These are phyloP conservation scores for Lepidurus arcticus DNA, from an alignment of 1,140 invertebrate species.

Conservation along the genomic window DNA sequence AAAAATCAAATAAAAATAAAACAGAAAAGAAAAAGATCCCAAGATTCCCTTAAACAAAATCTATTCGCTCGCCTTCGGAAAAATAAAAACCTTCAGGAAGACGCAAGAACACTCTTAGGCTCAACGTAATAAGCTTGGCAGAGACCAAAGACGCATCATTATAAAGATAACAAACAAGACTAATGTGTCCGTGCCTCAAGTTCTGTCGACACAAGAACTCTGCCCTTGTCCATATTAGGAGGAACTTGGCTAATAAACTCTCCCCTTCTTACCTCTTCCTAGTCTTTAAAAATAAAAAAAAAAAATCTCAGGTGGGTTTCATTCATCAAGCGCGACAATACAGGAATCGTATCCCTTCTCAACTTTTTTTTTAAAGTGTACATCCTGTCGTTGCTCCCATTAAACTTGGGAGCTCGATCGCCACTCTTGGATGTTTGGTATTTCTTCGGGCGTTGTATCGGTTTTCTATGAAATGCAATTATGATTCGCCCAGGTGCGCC, in stretches of 20 bases:
- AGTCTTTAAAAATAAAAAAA: neutral
- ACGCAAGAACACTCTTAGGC: neutral
- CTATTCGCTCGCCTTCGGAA: neutral
- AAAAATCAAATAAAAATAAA: neutral
- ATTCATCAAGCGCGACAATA: neutral
- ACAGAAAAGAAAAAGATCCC: neutral
- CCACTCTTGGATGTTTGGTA: neutral
- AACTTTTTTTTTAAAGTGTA: neutral
- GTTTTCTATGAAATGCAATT: neutral
- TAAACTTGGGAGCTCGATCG: neutral
- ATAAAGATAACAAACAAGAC: constrained; percentile 22
- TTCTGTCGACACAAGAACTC: neutral
- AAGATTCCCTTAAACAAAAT: neutral
- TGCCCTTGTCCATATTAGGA: constrained; percentile 8
- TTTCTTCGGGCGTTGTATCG: constrained; percentile 5
- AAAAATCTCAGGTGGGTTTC: neutral
- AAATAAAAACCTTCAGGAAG: neutral
- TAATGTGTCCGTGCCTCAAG: neutral
- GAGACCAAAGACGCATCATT: neutral
- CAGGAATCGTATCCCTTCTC: neutral
- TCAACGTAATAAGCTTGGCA: constrained; percentile 7
- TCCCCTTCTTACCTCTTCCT: neutral
- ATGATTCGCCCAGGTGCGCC: neutral
- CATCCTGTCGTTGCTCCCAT: neutral
- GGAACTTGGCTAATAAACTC: neutral